Percentiles rank a stretch among this genome's conserved stretches.
Conservation (phyloP, 2,113 vertebrate genomes). For the Synodontis membranacea region DNA sequence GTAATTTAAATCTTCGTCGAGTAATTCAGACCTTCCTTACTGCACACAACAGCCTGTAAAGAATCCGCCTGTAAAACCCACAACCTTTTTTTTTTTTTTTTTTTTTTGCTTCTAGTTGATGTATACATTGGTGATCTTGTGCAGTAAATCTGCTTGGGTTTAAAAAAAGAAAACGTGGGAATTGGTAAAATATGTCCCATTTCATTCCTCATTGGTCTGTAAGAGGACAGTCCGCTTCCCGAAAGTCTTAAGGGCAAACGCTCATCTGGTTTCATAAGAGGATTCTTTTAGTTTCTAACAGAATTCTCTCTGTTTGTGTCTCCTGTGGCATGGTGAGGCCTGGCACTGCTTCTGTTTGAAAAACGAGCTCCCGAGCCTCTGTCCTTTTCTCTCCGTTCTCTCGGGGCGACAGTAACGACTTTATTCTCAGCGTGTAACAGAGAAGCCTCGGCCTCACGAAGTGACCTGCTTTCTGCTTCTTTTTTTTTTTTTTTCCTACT, state of each 20-base stretch:
- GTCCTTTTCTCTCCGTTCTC: conserved; percentile 18
- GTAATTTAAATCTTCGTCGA: neutral
- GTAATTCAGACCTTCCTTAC: neutral
- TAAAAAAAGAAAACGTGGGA: neutral
- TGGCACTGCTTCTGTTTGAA: conserved; percentile 27
- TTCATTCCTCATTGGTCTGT: neutral
- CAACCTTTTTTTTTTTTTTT: too few relatives aligned
- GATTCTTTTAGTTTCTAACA: neutral
- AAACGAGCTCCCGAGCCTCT: conserved; percentile 22
- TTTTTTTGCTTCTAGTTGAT: neutral
- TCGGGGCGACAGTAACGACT: conserved; percentile 6
- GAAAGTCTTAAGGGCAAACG: neutral
- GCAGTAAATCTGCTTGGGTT: neutral
- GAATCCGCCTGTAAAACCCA: neutral
- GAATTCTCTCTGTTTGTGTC: conserved; percentile 12
- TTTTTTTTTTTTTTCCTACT: too few relatives aligned
- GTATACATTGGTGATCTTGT: neutral
- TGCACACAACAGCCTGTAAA: neutral
- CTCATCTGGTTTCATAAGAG: conserved; percentile 8
- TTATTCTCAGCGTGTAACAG: conserved; percentile 39
- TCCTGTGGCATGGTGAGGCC: neutral
- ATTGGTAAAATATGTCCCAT: neutral
- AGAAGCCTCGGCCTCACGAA: conserved; percentile 22
- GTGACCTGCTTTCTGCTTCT: conserved; percentile 41
- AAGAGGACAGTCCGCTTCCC: neutral